Base-by-base conservation (phyloP, 2,113 vertebrate genomes). In the Gracilinanus agilis region DNA sequence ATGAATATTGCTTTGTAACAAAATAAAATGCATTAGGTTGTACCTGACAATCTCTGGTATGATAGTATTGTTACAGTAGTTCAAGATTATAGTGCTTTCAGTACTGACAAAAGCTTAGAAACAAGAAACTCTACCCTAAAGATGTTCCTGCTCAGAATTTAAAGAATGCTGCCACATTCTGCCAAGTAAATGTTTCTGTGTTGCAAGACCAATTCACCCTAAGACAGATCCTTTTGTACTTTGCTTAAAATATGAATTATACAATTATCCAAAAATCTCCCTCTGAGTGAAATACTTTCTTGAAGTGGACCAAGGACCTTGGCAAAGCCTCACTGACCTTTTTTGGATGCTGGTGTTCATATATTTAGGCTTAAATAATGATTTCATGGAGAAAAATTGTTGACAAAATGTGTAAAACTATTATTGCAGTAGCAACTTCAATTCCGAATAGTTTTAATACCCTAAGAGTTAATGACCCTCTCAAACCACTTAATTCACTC, bases 371-470 rank as follows among this genome's bases (percentile, higher is more conserved):
- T 90, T 29, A 53, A 90, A 49, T 44, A n/a, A 6, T 90, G 67
- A 29, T 0, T 91, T 3, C 96, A 1, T 92, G 83, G 21, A 92
- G 9, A 96, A 24, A 91, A 93, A 54, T 53, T 24, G 0, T 44
- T 16, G 90, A 9, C 55, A 67, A 88, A 44, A 12, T 61, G 34
- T 3, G 49, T 90, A 94, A 19, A 19, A 91, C 89, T 94, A 54
- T 55, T 92, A 13, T 16, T 55, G 0, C 58, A 94, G 5, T 95
- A 89, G 16, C 27, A 91, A 88, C 75, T 96, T 95, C 94, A 88
- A 90, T 93, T 94, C 95, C 95, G 0, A 96, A 94, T 95, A 96
- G 9, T 25, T 9, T 75, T 88, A 92, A 88, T 95, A 94, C 89
- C 75, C 9, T 89, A 93, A 89, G n/a, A 96, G 25, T n/a, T 90